Base-by-base conservation (phyloP, 2,113 vertebrate genomes). In the Sinocyclocheilus maitianheensis region DNA sequence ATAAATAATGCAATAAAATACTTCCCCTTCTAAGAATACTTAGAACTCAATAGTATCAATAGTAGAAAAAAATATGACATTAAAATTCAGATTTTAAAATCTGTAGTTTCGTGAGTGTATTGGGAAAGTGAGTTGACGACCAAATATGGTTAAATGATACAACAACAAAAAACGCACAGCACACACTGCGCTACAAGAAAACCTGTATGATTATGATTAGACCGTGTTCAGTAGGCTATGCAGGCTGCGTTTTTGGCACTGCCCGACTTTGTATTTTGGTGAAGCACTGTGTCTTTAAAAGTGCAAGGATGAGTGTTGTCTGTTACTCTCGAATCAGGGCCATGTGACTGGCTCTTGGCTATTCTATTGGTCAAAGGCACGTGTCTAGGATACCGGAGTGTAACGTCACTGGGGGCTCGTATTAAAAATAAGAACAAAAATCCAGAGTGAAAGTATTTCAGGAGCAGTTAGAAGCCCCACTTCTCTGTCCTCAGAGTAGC, bases 401-500 rank as follows among this genome's bases (percentile, higher is more conserved):
- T 95, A 92, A 97, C 97, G 97, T 98, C 97, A 99, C 97, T 95
- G 94, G 94, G 95, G 96, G 95, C 96, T 97, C 95, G 93, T 96
- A 96, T 97, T 97, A 97, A 97, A 97, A 98, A 97, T 96, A 97
- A 97, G 96, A 97, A 96, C 96, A 96, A 96, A 97, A 97, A 96
- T 96, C 96, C 95, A 94, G 96, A 96, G 96, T 96, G 96, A 96
- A 96, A 97, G 97, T 97, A 96, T 97, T 96, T 96, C 96, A 93
- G 95, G 96, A 94, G 94, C 96, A 93, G 95, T 96, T 92, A 95
- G 96, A 94, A 96, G 93, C 93, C 94, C 95, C 91, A 93, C 93
- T 95, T 93, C 95, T 95, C 95, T 91, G 93, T 89, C 93, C 91
- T 92, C 93, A 94, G 94, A 94, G 94, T 95, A 93, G 94, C 92